phyloP scores from a whole-genome alignment of 2,888 invertebrate species.

The Mesorhabditis belari region DNA sequence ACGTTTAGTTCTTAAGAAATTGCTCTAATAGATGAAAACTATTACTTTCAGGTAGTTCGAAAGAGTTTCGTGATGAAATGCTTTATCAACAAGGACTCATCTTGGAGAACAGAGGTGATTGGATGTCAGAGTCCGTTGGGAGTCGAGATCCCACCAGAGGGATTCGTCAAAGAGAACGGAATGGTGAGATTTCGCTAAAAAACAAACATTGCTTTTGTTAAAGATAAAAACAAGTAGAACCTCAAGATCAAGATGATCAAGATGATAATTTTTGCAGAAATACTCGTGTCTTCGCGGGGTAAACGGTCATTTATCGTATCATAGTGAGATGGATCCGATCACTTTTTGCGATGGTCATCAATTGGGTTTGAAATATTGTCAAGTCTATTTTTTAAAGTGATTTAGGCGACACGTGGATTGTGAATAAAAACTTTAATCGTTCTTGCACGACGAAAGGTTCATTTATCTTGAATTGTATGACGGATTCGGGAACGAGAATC shows the following conservation, averaged over 20 bases:
- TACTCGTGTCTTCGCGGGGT: neutral
- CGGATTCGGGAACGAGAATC: constrained; percentile 29
- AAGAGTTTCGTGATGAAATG: constrained; percentile 34
- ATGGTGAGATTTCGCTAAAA: neutral
- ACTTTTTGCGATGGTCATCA: neutral
- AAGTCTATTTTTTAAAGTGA: neutral
- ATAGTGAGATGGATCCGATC: neutral
- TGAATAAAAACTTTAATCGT: constrained; percentile 28
- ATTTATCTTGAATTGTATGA: constrained; percentile 26
- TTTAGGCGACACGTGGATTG: constrained; percentile 22
- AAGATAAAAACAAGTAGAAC: neutral
- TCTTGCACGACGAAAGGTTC: constrained; percentile 25
- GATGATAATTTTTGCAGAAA: neutral
- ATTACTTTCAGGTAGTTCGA: constrained; percentile 23
- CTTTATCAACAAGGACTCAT: constrained; percentile 22
- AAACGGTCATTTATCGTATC: neutral
- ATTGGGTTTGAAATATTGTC: neutral
- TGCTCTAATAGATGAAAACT: neutral
- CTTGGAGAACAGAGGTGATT: constrained; percentile 27
- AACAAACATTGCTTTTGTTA: neutral
- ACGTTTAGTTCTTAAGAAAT: too few species aligned
- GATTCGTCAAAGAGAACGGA: neutral
- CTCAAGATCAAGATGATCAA: too few species aligned
- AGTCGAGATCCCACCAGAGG: neutral
- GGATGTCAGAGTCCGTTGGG: neutral